Conservation (phyloP, 2,113 vertebrate genomes). For the Corythaixoides concolor region DNA sequence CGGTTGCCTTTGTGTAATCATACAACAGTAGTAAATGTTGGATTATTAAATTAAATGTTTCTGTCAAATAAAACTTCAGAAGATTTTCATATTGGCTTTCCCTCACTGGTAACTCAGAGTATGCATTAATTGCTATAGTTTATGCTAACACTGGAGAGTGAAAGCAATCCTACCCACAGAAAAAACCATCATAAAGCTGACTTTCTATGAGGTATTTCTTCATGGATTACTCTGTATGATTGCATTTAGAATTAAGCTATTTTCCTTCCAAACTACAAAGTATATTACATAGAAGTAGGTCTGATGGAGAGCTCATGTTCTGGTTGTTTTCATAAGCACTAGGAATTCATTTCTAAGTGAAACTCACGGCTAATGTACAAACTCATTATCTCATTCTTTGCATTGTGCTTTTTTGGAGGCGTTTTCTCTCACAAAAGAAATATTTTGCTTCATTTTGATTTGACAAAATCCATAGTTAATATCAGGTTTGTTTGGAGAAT, state of each 20-base stretch:
- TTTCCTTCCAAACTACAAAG: neutral
- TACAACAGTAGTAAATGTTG: neutral
- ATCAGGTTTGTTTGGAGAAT: neutral
- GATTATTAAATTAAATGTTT: neutral
- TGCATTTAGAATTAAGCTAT: neutral
- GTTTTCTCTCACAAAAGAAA: neutral
- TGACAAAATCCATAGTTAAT: neutral
- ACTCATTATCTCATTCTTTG: neutral
- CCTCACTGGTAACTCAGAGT: neutral
- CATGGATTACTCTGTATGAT: neutral
- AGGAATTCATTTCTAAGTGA: neutral
- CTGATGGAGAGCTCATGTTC: neutral
- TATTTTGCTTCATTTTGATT: neutral
- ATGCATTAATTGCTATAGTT: neutral
- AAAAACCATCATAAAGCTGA: neutral
- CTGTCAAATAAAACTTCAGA: neutral
- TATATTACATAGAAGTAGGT: neutral
- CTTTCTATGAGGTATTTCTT: neutral
- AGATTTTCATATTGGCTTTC: neutral
- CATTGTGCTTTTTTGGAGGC: neutral
- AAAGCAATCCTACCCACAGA: neutral
- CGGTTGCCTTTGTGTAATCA: neutral
- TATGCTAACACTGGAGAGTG: neutral
- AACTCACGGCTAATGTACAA: neutral
- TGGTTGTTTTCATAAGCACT: neutral